A percentile compares a stretch with the other conserved stretches of the same genome.
Conservation (phyloP, 2,888 invertebrate species). For the Ochropacha duplaris region DNA sequence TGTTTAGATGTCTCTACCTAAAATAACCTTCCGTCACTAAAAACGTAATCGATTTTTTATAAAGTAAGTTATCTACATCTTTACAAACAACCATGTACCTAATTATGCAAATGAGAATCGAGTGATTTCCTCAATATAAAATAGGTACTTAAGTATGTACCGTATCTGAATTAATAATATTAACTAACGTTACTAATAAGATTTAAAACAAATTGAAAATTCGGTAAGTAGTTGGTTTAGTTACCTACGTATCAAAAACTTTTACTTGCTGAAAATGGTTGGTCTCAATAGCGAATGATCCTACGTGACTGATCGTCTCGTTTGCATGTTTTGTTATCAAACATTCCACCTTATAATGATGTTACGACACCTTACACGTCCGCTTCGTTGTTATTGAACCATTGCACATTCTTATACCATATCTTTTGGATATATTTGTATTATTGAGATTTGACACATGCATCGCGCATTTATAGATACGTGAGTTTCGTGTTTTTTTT, state of each 20-base stretch:
- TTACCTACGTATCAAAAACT: neutral
- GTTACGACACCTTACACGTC: conserved; percentile 21
- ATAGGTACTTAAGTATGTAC: neutral
- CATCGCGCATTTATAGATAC: no score
- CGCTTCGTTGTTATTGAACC: conserved; percentile 20
- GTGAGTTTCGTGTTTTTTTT: no score
- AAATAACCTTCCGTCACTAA: neutral
- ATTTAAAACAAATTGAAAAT: no score
- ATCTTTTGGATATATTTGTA: neutral
- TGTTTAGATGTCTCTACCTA: neutral
- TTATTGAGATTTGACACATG: no score
- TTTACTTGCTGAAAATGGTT: neutral
- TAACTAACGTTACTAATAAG: neutral
- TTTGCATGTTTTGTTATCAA: conserved; percentile 30
- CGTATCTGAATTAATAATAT: neutral
- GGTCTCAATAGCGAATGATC: conserved; percentile 1
- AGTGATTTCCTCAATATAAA: conserved; percentile 2
- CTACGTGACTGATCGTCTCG: conserved; percentile 24
- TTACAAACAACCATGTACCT: neutral
- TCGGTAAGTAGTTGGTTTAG: neutral
- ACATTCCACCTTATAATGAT: conserved; percentile 27
- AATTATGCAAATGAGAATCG: neutral
- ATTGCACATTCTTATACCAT: conserved; percentile 14
- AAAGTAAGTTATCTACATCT: neutral
- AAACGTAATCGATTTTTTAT: neutral